These are phyloP conservation scores for Isurus oxyrinchus DNA, from an alignment of 2,113 vertebrate genomes.

Conservation along the genomic window DNA sequence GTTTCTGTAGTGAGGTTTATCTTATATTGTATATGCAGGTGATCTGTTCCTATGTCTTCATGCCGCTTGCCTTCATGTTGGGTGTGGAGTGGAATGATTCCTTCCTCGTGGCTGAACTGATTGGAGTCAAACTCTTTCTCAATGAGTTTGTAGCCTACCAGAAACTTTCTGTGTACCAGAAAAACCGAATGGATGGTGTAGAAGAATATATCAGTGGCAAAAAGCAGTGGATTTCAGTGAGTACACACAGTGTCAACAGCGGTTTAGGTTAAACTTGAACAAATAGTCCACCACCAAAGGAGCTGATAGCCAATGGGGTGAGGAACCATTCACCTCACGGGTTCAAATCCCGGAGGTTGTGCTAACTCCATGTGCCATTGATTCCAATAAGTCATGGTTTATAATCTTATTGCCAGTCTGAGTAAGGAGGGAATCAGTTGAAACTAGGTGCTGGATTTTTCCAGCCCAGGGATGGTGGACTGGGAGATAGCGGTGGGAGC, in stretches of 20 bases:
- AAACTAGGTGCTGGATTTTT: too few species aligned
- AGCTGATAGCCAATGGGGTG: not conserved
- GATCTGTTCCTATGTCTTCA: slow-evolving; percentile 84
- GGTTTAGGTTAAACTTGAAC: too few species aligned
- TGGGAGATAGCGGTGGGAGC: too few species aligned
- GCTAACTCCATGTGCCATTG: not conserved
- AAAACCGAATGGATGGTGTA: slow-evolving; percentile 60
- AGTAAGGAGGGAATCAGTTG: too few species aligned
- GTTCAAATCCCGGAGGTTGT: not conserved
- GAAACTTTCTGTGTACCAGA: slow-evolving; percentile 66
- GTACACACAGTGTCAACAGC: slow-evolving; percentile 41
- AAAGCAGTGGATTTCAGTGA: slow-evolving; percentile 81
- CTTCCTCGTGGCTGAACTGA: slow-evolving; percentile 70
- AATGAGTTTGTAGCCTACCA: slow-evolving; percentile 91
- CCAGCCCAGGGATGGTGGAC: too few species aligned
- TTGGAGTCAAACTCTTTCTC: slow-evolving; percentile 87
- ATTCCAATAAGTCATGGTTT: not conserved
- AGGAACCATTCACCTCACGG: not conserved
- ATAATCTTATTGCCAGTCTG: too few species aligned
- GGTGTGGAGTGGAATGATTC: slow-evolving; percentile 75
- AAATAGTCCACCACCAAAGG: not conserved
- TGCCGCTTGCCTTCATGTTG: slow-evolving; percentile 87
- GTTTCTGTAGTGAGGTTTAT: slow-evolving; percentile 40
- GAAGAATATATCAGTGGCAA: slow-evolving; percentile 51
- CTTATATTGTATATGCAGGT: slow-evolving; percentile 53